These are phyloP conservation scores for Clarias laeviceps DNA, from an alignment of 2,797 vertebrate genomes.

Conservation along the genomic window DNA sequence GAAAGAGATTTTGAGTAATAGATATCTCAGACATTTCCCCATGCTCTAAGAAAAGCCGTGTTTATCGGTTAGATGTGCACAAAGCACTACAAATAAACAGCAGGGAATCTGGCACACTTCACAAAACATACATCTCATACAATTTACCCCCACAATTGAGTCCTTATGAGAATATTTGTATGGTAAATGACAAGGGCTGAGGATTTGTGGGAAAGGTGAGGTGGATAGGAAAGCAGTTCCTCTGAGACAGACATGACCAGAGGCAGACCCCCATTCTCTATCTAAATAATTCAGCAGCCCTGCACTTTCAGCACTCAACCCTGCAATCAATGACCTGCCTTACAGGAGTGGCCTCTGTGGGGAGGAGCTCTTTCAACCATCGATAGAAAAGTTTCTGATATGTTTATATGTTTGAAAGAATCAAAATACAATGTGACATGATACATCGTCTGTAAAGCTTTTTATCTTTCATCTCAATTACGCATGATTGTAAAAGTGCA, in stretches of 20 bases:
- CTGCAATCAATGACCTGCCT: conserved; percentile 57
- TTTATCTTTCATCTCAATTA: background rate
- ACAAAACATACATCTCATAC: conserved; percentile 37
- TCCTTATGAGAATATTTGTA: conserved; percentile 38
- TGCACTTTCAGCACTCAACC: conserved; percentile 54
- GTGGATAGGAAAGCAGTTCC: conserved; percentile 31
- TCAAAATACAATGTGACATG: background rate
- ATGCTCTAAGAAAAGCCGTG: conserved; percentile 1
- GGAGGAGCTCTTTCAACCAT: conserved; percentile 43
- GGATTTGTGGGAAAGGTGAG: conserved; percentile 42
- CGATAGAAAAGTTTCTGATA: conserved; percentile 25
- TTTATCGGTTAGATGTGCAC: conserved; percentile 18
- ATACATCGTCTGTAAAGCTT: background rate
- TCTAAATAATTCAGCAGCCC: conserved; percentile 58
- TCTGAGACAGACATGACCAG: conserved; percentile 44
- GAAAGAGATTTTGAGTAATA: conserved; percentile 58
- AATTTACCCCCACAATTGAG: conserved; percentile 40
- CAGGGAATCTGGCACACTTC: conserved; percentile 47
- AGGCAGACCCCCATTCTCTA: conserved; percentile 48
- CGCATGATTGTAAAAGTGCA: background rate
- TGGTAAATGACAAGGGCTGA: conserved; percentile 43
- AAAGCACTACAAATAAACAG: conserved; percentile 42
- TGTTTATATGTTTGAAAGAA: background rate
- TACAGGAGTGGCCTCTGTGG: conserved; percentile 48
- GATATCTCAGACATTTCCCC: conserved; percentile 57